phyloP scores from a whole-genome alignment of 92 coral and sea anemone species.

The Pocillopora meandrina region DNA sequence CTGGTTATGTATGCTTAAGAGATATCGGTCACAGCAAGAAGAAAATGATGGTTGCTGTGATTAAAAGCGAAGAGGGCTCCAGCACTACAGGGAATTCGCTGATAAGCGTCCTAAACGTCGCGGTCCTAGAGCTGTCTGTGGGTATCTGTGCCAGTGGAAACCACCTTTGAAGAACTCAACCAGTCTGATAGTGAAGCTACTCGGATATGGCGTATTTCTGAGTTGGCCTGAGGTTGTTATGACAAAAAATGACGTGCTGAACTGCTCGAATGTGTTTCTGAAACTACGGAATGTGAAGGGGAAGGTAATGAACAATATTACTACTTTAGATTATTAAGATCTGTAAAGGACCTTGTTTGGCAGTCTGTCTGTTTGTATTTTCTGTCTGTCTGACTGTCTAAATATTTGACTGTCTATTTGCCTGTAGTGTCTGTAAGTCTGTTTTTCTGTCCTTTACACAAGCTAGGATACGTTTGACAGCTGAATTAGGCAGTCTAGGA shows the following conservation, averaged over 20 bases:
- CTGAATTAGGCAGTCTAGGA: background rate
- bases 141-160: background rate
- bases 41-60: background rate
- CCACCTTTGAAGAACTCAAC: background rate
- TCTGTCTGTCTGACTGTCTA: too few relatives aligned
- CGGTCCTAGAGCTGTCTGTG: background rate
- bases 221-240: background rate
- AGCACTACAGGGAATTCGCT: background rate
- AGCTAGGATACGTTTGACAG: background rate
- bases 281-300: background rate
- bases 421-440: too few relatives aligned
- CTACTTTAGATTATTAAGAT: too few relatives aligned
- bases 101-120: background rate
- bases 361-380: too few relatives aligned
- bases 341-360: too few relatives aligned
- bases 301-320: slow-evolving; percentile 6
- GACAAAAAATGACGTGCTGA: background rate
- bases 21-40: background rate
- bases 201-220: background rate
- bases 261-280: background rate
- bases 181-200: background rate
- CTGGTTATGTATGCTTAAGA: background rate
- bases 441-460: background rate
- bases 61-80: slow-evolving; percentile 1
- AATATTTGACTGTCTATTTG: too few relatives aligned